These are phyloP conservation scores for Micromussa lordhowensis DNA, from an alignment of 92 coral and sea anemone genomes.

Conservation along the genomic window DNA sequence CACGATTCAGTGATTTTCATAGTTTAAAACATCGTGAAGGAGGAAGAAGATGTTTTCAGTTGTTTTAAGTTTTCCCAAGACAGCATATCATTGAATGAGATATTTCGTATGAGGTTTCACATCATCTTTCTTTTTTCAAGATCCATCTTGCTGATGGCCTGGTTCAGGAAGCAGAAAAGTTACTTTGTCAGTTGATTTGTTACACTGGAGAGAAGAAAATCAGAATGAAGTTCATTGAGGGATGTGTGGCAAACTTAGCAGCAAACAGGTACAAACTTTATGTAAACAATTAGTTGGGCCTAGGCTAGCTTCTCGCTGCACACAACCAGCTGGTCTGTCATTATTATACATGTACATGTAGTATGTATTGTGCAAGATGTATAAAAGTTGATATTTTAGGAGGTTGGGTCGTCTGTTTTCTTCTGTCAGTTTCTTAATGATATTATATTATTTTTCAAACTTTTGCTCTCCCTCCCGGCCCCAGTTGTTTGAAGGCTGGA, in stretches of 20 bases:
- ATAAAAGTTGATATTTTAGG: no score
- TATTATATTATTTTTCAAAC: no score
- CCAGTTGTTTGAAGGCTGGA: no score
- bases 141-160: constrained; percentile 93
- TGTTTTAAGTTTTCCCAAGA: no score
- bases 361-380: no score
- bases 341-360: background rate
- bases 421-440: no score
- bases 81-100: background rate
- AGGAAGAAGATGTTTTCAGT: no score
- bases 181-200: constrained; percentile 95
- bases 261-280: constrained; percentile 75
- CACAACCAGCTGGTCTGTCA: background rate
- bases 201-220: constrained; percentile 95
- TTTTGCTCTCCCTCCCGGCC: no score
- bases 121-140: constrained; percentile 29
- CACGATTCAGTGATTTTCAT: no score
- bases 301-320: background rate
- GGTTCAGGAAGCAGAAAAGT: constrained; percentile 95
- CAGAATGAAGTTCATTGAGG: constrained; percentile 95
- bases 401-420: no score
- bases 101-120: background rate
- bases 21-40: no score
- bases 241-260: constrained; percentile 90
- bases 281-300: background rate